A percentile compares a stretch with the other conserved stretches of the same genome.
Conservation (phyloP, 1,140 invertebrate genomes). For the Neoseiulus cucumeris region DNA sequence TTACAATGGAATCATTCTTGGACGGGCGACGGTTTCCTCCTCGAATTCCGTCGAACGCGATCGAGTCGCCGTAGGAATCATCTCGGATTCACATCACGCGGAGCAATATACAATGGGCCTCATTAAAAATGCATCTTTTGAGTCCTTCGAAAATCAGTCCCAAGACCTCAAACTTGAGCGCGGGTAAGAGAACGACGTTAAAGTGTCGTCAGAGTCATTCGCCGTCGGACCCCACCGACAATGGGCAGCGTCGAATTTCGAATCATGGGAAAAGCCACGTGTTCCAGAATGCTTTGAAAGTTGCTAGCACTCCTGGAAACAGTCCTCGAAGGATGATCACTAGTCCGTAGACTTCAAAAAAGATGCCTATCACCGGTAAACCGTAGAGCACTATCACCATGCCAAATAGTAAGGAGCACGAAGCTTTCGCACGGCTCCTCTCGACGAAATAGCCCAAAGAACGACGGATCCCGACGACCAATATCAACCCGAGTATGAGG, state of each 20-base stretch:
- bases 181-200: no score
- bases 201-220: no score
- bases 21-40: no score
- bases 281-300: background rate
- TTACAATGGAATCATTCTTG: no score
- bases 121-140: no score
- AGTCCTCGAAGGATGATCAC: background rate
- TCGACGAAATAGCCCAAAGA: background rate
- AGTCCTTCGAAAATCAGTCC: no score
- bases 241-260: background rate
- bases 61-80: no score
- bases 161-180: no score
- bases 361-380: background rate
- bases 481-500: background rate
- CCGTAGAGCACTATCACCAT: background rate
- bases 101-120: no score
- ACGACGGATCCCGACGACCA: background rate
- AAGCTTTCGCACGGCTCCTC: background rate
- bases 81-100: no score
- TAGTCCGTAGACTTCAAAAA: conserved; percentile 2
- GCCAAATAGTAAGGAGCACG: background rate
- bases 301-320: background rate
- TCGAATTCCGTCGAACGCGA: no score
- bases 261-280: background rate
- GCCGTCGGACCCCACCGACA: no score